These are phyloP conservation scores for Aptenodytes patagonicus DNA, from an alignment of 2,113 vertebrate genomes.

Conservation along the genomic window DNA sequence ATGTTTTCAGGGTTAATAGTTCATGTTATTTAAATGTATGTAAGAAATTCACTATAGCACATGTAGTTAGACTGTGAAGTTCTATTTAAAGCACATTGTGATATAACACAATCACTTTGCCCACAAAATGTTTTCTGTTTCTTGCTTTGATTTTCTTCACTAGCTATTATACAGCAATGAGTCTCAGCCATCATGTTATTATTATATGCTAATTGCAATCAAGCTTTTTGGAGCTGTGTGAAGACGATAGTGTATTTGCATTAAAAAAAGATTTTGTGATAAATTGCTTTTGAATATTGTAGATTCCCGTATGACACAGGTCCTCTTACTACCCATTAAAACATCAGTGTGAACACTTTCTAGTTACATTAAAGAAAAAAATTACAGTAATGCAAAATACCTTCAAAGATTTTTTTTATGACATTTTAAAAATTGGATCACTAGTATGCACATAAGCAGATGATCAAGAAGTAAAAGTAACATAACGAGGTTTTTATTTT, in stretches of 20 bases:
- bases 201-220: slow-evolving; percentile 63
- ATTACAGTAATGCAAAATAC: neutral
- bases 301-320: neutral
- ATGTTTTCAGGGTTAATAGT: neutral
- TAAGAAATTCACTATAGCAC: neutral
- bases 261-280: slow-evolving; percentile 28
- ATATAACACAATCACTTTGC: neutral
- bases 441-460: neutral
- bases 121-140: neutral
- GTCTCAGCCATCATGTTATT: slow-evolving; percentile 6
- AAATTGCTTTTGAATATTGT: slow-evolving; percentile 30
- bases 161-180: neutral
- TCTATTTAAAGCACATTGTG: neutral
- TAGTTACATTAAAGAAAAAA: neutral
- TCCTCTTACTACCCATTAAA: neutral
- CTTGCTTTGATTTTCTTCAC: neutral
- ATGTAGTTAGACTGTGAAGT: neutral
- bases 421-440: neutral
- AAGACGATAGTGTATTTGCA: neutral
- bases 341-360: neutral
- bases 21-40: neutral
- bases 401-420: neutral
- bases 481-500: neutral
- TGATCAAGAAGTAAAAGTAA: neutral
- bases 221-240: neutral